phyloP scores from a whole-genome alignment of 2,888 invertebrate genomes.

The Drepana falcataria region DNA sequence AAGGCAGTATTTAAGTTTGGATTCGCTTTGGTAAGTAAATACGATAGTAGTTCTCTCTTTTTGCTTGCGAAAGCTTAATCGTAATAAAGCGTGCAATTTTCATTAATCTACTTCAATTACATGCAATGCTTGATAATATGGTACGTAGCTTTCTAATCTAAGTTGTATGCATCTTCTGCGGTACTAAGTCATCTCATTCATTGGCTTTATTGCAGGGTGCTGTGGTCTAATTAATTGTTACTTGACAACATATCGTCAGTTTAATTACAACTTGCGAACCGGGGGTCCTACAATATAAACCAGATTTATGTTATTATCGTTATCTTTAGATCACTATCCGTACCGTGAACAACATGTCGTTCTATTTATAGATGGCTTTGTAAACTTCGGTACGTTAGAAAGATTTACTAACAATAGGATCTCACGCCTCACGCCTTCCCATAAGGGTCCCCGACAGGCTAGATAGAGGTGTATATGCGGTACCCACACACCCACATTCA shows the following conservation, averaged over 20 bases:
- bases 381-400: no score
- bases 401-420: no score
- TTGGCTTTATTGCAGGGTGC: conserved; percentile 42
- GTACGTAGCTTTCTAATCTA: conserved; percentile 43
- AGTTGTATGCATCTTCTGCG: conserved; percentile 34
- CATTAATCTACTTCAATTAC: conserved; percentile 16
- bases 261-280: conserved; percentile 53
- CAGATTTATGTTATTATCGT: background rate
- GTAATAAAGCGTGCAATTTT: conserved; percentile 15
- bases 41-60: no score
- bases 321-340: no score
- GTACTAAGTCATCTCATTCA: conserved; percentile 39
- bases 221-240: conserved; percentile 59
- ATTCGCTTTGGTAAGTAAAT: no score
- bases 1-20: no score
- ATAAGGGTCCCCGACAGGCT: no score
- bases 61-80: conserved; percentile 7
- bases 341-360: no score
- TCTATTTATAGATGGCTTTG: no score
- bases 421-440: no score
- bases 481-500: no score
- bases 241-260: conserved; percentile 48
- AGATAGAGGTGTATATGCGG: no score
- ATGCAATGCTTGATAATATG: conserved; percentile 5
- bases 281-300: conserved; percentile 12